Evolutionary conservation across 2,888 invertebrate species (phyloP).

Genomic region (Rhyacophila evoluta): DNA sequence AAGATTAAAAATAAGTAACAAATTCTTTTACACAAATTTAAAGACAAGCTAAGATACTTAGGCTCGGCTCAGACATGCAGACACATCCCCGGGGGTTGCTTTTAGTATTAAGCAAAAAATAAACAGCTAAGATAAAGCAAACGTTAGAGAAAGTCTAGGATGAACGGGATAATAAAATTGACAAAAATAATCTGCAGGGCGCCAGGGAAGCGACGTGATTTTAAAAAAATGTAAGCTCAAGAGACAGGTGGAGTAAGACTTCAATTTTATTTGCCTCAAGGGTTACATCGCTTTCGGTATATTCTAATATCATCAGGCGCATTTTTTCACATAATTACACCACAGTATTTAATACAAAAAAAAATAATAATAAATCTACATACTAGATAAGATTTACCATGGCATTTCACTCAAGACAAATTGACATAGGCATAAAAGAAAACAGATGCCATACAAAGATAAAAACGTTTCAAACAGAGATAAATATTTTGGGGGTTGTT

Average conservation of each 20-base stretch:
- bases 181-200: conserved; percentile 44
- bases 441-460: not conserved
- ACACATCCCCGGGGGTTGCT: not conserved
- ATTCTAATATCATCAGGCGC: too few species aligned
- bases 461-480: not conserved
- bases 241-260: not conserved
- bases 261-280: not conserved
- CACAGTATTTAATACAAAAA: too few species aligned
- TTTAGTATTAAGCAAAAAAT: not conserved
- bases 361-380: too few species aligned
- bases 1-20: not conserved
- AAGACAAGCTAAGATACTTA: not conserved
- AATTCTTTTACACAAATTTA: not conserved
- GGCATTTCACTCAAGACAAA: not conserved
- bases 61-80: not conserved
- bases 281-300: not conserved
- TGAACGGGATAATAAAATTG: conserved; percentile 1
- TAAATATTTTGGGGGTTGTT: not conserved
- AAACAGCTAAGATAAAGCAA: not conserved
- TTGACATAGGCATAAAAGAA: not conserved
- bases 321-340: too few species aligned
- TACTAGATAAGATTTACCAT: too few species aligned
- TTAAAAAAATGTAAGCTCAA: conserved; percentile 5
- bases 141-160: conserved; percentile 3
- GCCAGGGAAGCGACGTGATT: conserved; percentile 38